These are phyloP conservation scores for Syndactyla subalaris DNA, from an alignment of 2,797 vertebrate genomes.

Conservation along the genomic window DNA sequence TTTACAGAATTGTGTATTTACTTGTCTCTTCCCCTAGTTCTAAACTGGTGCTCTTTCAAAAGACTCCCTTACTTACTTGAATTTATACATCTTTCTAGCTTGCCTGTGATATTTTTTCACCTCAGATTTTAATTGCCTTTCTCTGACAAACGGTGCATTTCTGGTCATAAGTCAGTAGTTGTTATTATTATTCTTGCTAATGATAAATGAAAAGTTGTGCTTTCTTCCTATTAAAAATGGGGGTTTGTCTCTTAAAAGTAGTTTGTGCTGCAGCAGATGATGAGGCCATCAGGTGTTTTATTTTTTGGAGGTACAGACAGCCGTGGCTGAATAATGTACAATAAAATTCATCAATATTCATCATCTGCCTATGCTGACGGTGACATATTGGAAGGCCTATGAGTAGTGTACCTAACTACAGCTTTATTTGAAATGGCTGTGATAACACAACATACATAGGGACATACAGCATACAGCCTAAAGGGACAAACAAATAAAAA, in stretches of 20 bases:
- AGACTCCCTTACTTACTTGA: not conserved
- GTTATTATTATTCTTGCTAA: not conserved
- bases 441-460: not conserved
- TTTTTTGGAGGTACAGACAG: not conserved
- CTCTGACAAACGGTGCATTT: not conserved
- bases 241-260: not conserved
- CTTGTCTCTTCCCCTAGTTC: not conserved
- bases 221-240: not conserved
- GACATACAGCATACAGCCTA: not conserved
- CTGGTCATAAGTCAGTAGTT: not conserved
- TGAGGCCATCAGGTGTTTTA: not conserved
- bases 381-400: not conserved
- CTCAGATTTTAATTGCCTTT: not conserved
- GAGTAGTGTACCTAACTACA: not conserved
- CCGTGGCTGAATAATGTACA: not conserved
- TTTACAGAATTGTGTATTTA: not conserved
- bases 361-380: not conserved
- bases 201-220: not conserved
- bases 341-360: not conserved
- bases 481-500: not conserved
- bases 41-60: not conserved
- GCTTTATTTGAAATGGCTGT: not conserved
- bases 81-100: not conserved
- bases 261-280: not conserved
- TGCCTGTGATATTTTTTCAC: not conserved